Base-by-base conservation (phyloP, 2,797 vertebrate genomes). In the Cryptoblepharus egeriae region DNA sequence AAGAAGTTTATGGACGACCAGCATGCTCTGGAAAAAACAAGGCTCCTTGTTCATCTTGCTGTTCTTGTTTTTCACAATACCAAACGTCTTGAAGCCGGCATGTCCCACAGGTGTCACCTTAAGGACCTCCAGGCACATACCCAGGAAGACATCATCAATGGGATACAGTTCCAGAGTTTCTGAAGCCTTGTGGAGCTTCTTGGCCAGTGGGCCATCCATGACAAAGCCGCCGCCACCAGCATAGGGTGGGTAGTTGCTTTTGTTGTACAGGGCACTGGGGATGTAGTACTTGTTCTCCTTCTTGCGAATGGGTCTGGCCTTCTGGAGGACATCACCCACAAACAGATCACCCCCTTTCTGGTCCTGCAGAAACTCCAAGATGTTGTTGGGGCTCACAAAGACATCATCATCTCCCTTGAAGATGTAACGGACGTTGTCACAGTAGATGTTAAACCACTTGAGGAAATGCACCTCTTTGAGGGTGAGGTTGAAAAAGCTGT, bases 401-500 rank as follows among this genome's bases (percentile, higher is more conserved):
- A 99, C 97, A 0, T 99, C 99, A 0, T 99, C 98, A 0, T 99
- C 99, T 0, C 99, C 98, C 90, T 99, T 99, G 89, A 99, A 99
- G 92, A 99, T 87, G 82, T 97, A 98, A 28, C 0, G 96, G 11
- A 98, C 93, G 0, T 70, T 42, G 37, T 96, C 93, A 15, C 99
- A 99, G 95, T 98, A 99, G 10, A 94, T 97, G 91, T 96, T 91
- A n/a, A 99, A 96, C 99, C 99, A 99, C 92, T 98, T 99, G 67
- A 99, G 96, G 93, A 99, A 99, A 93, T 99, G 97, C 20, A 96
- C 97, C 90, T 99, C 99, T 89, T 99, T 99, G 28, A 99, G 97
- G 0, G 99, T 99, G 82, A 99, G 96, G 93, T 99, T 99, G 95
- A 99, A 99, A 93, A 99, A 99, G 79, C 95, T 98, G 87, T 99